Conservation (phyloP, 2,888 invertebrate genomes). For the Eurytoma californica region DNA sequence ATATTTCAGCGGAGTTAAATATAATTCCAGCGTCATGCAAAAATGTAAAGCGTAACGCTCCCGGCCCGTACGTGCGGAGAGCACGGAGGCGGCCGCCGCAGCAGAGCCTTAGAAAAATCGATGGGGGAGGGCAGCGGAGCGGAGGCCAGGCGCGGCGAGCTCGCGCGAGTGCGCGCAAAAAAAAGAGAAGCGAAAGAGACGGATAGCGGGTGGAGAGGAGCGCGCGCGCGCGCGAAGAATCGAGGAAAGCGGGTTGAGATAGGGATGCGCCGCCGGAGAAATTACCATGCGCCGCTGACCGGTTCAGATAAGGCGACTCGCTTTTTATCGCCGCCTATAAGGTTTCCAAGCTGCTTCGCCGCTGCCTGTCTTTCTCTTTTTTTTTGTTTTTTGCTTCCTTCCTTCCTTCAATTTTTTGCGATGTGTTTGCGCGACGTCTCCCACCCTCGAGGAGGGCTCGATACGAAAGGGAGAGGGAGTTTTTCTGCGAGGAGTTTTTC, state of each 20-base stretch:
- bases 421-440: too few relatives aligned
- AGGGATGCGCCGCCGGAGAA: slow-evolving; percentile 11
- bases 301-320: slow-evolving; percentile 9
- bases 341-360: slow-evolving; percentile 1
- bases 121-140: slow-evolving; percentile 4
- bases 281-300: slow-evolving; percentile 34
- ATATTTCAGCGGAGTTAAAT: background rate
- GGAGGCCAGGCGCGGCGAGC: background rate
- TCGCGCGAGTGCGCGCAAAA: background rate
- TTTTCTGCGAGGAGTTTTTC: background rate
- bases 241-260: background rate
- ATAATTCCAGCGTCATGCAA: background rate
- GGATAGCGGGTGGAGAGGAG: background rate
- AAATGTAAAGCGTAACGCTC: slow-evolving; percentile 24
- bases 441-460: background rate
- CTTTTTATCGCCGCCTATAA: background rate
- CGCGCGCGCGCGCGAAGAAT: background rate
- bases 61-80: too few relatives aligned
- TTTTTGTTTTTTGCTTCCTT: background rate
- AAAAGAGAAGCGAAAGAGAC: slow-evolving; percentile 8
- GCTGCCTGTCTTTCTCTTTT: background rate
- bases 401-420: background rate
- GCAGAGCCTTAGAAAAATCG: slow-evolving; percentile 40
- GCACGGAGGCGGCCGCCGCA: background rate
- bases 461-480: background rate